A percentile compares a stretch with the other conserved stretches of the same genome.
phyloP scores from a whole-genome alignment of 2,888 invertebrate genomes.

The Agrotis puta region DNA sequence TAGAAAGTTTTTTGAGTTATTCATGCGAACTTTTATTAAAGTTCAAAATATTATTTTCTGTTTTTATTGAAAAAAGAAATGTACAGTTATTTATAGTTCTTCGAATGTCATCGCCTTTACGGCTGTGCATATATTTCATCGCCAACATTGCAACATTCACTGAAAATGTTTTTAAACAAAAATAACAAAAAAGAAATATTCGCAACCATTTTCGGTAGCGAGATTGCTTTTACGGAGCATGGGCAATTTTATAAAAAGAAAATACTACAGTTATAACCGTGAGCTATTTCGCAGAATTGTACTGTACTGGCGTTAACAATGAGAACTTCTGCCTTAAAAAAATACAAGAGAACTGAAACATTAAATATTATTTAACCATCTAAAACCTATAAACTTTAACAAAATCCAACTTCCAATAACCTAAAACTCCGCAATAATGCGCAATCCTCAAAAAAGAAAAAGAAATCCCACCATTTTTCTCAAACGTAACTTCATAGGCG shows the following conservation, averaged over 20 bases:
- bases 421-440: background rate
- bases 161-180: constrained; percentile 19
- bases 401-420: background rate
- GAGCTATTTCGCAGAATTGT: constrained; percentile 2
- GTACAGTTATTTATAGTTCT: background rate
- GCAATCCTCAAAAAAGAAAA: background rate
- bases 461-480: constrained; percentile 2
- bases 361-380: background rate
- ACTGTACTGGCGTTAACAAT: background rate
- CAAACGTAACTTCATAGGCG: constrained; percentile 18
- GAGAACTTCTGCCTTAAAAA: background rate
- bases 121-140: background rate
- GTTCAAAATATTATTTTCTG: background rate
- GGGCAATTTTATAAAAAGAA: constrained; percentile 9
- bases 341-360: background rate
- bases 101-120: background rate
- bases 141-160: constrained; percentile 5
- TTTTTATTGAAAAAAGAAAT: background rate
- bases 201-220: constrained; percentile 2
- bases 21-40: constrained; percentile 1
- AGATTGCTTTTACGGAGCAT: constrained; percentile 21
- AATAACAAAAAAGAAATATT: constrained; percentile 1
- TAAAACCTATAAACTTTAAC: background rate
- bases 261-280: background rate
- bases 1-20: constrained; percentile 23